Conservation (phyloP, 2,797 vertebrate species). For the Agapornis canus region DNA sequence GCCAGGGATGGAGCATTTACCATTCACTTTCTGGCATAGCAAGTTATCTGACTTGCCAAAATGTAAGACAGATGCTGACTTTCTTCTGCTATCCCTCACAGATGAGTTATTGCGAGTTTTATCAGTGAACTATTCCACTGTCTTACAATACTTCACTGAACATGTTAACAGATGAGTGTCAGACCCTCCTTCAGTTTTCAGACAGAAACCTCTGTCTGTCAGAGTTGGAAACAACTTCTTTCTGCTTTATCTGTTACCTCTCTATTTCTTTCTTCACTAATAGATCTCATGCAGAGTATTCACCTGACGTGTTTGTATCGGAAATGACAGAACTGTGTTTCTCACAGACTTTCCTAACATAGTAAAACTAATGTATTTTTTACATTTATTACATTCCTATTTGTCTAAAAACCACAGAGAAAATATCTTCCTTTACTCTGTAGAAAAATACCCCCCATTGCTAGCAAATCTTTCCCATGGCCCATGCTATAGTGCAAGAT, state of each 20-base stretch:
- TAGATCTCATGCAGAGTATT: neutral
- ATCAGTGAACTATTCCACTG: neutral
- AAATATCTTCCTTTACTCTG: neutral
- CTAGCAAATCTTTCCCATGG: neutral
- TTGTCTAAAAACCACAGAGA: neutral
- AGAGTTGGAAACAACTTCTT: neutral
- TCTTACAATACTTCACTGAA: neutral
- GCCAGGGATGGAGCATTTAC: neutral
- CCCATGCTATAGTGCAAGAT: neutral
- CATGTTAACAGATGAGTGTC: neutral
- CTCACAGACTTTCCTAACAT: neutral
- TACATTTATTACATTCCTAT: neutral
- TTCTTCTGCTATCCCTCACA: neutral
- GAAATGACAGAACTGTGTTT: neutral
- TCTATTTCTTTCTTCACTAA: neutral
- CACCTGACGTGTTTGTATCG: rapidly evolving
- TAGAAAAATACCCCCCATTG: rapidly evolving
- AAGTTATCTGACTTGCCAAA: neutral
- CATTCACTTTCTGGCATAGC: neutral
- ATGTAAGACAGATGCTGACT: neutral
- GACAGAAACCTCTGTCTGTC: neutral
- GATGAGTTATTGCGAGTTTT: neutral
- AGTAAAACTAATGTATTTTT: neutral
- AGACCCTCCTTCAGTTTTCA: neutral
- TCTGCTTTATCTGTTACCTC: neutral